Percentiles rank a stretch among this genome's conserved stretches.
phyloP scores from a whole-genome alignment of 2,797 vertebrate genomes.

The Thamnophis elegans region DNA sequence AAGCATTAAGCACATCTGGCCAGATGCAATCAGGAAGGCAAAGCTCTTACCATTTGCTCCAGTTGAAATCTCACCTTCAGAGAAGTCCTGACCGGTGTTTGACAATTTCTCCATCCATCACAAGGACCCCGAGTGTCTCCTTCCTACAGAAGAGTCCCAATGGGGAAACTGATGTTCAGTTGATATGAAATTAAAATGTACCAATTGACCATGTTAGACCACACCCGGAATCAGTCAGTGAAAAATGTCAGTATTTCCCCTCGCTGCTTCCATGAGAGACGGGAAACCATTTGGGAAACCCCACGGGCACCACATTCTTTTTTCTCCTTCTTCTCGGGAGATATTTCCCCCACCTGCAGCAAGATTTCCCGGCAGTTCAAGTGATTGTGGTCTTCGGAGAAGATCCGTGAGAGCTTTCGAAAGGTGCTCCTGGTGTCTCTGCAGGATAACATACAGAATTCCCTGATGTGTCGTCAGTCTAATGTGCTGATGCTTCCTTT shows the following conservation, averaged over 20 bases:
- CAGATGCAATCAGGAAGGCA: background rate
- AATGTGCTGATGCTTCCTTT: background rate
- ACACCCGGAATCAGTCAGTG: background rate
- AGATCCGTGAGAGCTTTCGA: slow-evolving; percentile 81
- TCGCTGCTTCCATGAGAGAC: background rate
- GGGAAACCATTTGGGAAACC: background rate
- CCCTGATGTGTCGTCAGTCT: background rate
- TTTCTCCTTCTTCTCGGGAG: background rate
- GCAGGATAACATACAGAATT: background rate
- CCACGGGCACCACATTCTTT: too few species aligned
- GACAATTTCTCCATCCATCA: background rate
- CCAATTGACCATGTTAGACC: background rate
- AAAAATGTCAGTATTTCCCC: background rate
- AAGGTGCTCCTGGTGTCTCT: slow-evolving; percentile 77
- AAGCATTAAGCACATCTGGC: background rate
- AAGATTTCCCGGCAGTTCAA: slow-evolving; percentile 79
- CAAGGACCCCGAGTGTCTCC: background rate
- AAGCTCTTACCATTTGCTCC: background rate
- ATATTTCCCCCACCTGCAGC: slow-evolving; percentile 71
- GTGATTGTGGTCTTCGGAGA: slow-evolving; percentile 85
- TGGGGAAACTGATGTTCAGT: background rate
- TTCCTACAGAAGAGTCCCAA: background rate
- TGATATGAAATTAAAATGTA: background rate
- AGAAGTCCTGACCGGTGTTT: background rate
- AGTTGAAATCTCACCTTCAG: background rate